Percentiles rank a stretch among this genome's conserved stretches.
Evolutionary conservation across 2,113 vertebrate genomes (phyloP).

Genomic region (Dolichallabes microphthalmus): DNA sequence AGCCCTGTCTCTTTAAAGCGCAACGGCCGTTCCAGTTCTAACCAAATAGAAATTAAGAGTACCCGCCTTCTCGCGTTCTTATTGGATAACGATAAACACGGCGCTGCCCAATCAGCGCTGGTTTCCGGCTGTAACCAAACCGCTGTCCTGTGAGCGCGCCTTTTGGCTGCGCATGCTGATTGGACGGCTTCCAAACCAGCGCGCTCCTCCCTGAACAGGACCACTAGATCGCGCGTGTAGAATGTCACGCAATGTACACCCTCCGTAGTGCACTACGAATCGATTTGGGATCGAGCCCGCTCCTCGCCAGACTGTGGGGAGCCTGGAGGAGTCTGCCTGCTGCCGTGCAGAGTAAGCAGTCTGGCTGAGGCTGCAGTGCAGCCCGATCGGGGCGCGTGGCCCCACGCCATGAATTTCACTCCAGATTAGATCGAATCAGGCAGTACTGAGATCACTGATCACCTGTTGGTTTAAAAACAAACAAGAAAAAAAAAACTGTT

Average conservation of each 20-base stretch:
- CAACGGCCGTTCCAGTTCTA: not conserved
- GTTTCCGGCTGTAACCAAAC: not conserved
- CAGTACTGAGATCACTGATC: not conserved
- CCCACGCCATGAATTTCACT: constrained; percentile 42
- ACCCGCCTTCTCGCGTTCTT: not conserved
- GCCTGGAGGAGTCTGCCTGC: not conserved
- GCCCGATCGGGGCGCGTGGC: constrained; percentile 53
- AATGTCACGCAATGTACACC: not conserved
- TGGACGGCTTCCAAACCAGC: constrained; percentile 4
- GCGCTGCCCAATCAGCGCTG: constrained; percentile 2
- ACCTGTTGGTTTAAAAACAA: not conserved
- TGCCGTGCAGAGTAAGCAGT: constrained; percentile 36
- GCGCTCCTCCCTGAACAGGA: not conserved
- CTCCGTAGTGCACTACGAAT: not conserved
- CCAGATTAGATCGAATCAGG: constrained; percentile 39
- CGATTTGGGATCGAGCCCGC: not conserved
- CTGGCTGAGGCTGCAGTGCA: constrained; percentile 48
- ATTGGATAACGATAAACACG: constrained; percentile 7
- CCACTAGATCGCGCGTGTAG: not conserved
- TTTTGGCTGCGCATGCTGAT: not conserved
- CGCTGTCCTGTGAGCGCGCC: not conserved
- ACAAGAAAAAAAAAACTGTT: not conserved
- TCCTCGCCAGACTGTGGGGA: constrained; percentile 28
- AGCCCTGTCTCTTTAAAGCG: not conserved
- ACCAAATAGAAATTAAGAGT: constrained; percentile 4